Base-by-base conservation (phyloP, 2,888 invertebrate genomes). In the Athripsodes cinereus region DNA sequence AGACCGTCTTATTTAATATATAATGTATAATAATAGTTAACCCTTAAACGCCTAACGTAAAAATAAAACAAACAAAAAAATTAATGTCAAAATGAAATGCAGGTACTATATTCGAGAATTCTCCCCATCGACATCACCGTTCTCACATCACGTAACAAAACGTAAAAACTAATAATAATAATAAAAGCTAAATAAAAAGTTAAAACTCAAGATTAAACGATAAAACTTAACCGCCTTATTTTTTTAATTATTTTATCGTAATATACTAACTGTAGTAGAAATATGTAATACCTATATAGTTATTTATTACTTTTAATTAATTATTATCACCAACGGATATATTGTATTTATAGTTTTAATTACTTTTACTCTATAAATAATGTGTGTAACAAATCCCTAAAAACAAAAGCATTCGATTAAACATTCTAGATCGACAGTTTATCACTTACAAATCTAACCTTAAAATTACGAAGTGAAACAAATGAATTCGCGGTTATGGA, bases 61-160 rank as follows among this genome's bases (percentile, higher is more conserved):
- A 13, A 47, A n/a, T 16, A 8, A 40, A 13, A 47, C 3, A 8
- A 47, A 10, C 5, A 62, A 60, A 57, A 58, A 59, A 54, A 55
- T 53, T 53, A 53, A 61, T 53, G 60, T 58, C 54, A 53, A 60
- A 61, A 58, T 55, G 75, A 78, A 78, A 79, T 78, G 78, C 79
- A 79, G 79, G 79, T 79, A 79, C 79, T 78, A 76, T 74, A 78
- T 77, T 78, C 78, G 78, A 79, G 78, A 76, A 78, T 71, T 59
- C 26, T 26, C 26, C 26, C 26, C 26, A 26, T n/a, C n/a, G n/a
- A n/a, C n/a, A n/a, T n/a, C n/a, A 26, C 26, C 26, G 10, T 26
- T 26, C 26, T 26, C 26, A 26, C 26, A 3, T 26, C 26, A n/a
- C 26, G 3, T 26, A 26, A 6, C 74, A 72, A 74, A 72, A 67